Evolutionary conservation across 2,888 invertebrate species (phyloP).

Genomic region (Chrysina gloriosa): DNA sequence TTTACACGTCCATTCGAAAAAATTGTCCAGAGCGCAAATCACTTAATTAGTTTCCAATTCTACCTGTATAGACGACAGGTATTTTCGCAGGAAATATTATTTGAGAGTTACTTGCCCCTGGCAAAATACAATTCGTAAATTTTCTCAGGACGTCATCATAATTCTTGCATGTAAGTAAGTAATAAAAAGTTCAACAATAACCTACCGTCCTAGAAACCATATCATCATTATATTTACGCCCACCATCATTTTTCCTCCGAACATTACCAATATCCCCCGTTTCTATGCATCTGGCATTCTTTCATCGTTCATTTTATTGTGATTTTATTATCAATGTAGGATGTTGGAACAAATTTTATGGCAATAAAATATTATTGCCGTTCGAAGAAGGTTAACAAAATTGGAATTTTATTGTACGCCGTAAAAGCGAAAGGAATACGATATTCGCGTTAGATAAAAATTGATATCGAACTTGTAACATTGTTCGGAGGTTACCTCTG

Average conservation of each 20-base stretch:
- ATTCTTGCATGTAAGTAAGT: no score
- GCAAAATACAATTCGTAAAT: no score
- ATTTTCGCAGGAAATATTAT: no score
- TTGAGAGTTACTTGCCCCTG: no score
- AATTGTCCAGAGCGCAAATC: no score
- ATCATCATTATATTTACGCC: not conserved
- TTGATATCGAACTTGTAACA: not conserved
- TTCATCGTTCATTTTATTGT: constrained; percentile 16
- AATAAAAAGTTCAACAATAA: no score
- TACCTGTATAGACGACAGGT: no score
- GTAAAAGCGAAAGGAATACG: constrained; percentile 12
- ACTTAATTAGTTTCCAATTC: no score
- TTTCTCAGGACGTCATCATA: no score
- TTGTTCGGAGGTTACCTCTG: no score
- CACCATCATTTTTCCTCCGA: not conserved
- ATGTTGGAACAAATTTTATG: constrained; percentile 29
- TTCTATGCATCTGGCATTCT: constrained; percentile 5
- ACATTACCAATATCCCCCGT: not conserved
- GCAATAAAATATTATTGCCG: constrained; percentile 31
- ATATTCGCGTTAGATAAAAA: constrained; percentile 1
- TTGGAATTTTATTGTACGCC: constrained; percentile 27
- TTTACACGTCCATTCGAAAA: no score
- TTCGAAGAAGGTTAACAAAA: constrained; percentile 22
- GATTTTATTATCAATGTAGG: constrained; percentile 31
- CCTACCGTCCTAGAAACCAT: no score